These are phyloP conservation scores for Bubo scandiacus DNA, from an alignment of 2,113 vertebrate species.

Conservation along the genomic window DNA sequence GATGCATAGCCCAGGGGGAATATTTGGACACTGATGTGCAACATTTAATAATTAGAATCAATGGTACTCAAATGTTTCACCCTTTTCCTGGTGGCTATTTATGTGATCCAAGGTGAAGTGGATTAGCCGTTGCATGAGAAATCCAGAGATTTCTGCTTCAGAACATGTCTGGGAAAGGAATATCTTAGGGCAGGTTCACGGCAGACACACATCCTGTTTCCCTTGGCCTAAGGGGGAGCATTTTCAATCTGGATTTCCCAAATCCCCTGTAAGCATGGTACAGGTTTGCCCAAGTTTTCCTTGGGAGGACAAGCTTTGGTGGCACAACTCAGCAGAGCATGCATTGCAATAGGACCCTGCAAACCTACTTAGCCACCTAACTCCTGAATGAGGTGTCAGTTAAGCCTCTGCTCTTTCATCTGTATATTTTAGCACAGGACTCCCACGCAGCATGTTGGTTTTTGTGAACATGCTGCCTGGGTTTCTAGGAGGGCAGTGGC, in stretches of 20 bases:
- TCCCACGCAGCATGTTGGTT: neutral
- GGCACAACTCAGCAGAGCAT: neutral
- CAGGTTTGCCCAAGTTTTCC: neutral
- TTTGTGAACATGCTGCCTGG: neutral
- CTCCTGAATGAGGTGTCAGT: neutral
- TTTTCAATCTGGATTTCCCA: neutral
- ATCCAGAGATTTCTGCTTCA: neutral
- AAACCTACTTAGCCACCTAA: neutral
- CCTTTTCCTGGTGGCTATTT: neutral
- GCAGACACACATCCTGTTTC: neutral
- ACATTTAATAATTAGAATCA: neutral
- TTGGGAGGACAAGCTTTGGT: neutral
- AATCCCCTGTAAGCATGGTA: neutral
- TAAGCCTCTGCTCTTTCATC: neutral
- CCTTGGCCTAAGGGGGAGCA: neutral
- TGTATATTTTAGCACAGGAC: neutral
- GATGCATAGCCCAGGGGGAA: neutral
- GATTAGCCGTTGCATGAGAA: neutral
- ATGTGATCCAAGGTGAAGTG: neutral
- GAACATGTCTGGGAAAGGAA: neutral
- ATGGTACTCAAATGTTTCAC: neutral
- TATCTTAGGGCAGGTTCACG: neutral
- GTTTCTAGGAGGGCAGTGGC: neutral
- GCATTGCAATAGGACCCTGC: accelerated
- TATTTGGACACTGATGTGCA: neutral